Evolutionary conservation across 2,888 invertebrate genomes (phyloP).

Genomic region (Lasioglossum leucozonium): DNA sequence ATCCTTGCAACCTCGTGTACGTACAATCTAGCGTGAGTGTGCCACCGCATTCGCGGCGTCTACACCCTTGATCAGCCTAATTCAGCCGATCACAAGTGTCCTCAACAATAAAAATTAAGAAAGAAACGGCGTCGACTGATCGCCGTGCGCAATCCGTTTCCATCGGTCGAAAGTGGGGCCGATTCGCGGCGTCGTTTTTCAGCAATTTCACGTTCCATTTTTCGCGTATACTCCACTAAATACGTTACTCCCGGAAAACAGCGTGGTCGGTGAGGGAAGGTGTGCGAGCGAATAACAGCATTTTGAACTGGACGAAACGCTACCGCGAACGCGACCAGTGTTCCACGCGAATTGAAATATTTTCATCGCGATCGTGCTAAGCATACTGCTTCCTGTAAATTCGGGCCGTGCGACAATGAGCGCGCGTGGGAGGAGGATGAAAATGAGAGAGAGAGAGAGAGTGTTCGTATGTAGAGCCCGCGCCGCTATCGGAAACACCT

Average conservation of each 20-base stretch:
- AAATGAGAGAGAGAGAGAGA: slow-evolving; percentile 41
- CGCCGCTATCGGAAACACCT: slow-evolving; percentile 55
- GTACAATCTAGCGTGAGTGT: no score
- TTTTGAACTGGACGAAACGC: background rate
- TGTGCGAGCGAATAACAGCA: background rate
- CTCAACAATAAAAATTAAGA: no score
- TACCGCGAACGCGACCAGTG: background rate
- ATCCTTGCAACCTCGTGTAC: no score
- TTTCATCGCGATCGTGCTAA: slow-evolving; percentile 34
- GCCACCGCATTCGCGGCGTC: no score
- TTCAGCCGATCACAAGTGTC: no score
- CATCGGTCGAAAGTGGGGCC: background rate
- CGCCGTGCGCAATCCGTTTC: background rate
- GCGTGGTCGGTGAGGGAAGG: no score
- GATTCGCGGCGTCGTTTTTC: background rate
- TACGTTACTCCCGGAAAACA: background rate
- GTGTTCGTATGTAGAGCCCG: background rate
- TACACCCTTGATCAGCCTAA: no score
- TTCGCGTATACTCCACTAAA: background rate
- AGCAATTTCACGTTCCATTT: slow-evolving; percentile 1
- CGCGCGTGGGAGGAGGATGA: background rate
- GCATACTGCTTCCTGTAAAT: slow-evolving; percentile 44
- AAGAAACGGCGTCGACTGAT: background rate
- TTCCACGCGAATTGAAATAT: slow-evolving; percentile 21
- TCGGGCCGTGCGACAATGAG: background rate